Base-by-base conservation (phyloP, 2,113 vertebrate species). In the Oxyura jamaicensis region DNA sequence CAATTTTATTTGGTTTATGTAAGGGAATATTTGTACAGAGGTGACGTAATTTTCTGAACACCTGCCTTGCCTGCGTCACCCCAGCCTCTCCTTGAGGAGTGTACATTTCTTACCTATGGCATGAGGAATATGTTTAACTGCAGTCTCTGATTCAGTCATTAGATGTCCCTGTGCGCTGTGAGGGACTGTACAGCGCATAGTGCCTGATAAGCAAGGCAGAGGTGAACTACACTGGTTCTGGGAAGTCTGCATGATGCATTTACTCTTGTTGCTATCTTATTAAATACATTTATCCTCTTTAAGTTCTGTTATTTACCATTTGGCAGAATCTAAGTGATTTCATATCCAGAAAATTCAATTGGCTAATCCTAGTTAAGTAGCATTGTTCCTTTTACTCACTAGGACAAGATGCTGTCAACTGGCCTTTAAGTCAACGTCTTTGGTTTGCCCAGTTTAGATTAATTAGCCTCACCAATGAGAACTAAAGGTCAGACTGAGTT, bases 101-200 rank as follows among this genome's bases (percentile, higher is more conserved):
- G 22, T 11, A 12, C 28, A 4, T 1, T 11, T 76, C 55, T 46
- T 35, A 18, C 12, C 29, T 59, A 39, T 23, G 33, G 17, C 13
- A n/a, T 21, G 5, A 74, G 48, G 18, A 60, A 44, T 23, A 58
- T 8, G 20, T 42, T 80, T 35, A 71, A 68, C 5, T 91, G 93
- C 90, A 96, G 75, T 94, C 46, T 94, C 72, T 35, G 29, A 56
- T 75, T 63, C 26, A 2, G 90, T 83, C 95, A 90, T 93, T 96
- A 94, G 94, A 90, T 96, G 91, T 95, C 95, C 82, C 85, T 71
- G n/a, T 16, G 21, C 3, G 5, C 90, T 93, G 74, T 3, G 25
- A 25, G 78, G 74, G 91, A 53, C 33, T 68, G 39, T 16, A 25
- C 0, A 2, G 80, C n/a, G 17, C 18, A 12, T 7, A 53, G 46